Conservation (phyloP, 2,797 vertebrate species). For the Dendrocincla fuliginosa region DNA sequence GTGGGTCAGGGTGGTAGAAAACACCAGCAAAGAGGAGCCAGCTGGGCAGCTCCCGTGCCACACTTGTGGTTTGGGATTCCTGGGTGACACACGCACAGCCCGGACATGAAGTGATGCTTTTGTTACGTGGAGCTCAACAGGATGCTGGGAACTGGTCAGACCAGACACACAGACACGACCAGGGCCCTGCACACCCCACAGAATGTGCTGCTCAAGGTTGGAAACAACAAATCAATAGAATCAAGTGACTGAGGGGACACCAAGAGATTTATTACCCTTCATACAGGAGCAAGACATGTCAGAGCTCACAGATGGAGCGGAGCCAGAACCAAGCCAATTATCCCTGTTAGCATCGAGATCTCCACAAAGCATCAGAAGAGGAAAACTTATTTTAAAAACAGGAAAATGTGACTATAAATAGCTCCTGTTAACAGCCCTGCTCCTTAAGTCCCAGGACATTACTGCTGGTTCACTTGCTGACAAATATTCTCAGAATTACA, state of each 20-base stretch:
- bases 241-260: background rate
- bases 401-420: background rate
- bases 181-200: background rate
- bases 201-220: background rate
- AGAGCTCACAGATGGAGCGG: background rate
- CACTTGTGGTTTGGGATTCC: background rate
- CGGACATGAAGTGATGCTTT: background rate
- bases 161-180: background rate
- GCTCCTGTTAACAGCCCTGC: background rate
- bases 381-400: background rate
- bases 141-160: conserved; percentile 36
- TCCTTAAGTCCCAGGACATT: background rate
- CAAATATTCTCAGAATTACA: background rate
- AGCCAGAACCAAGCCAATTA: background rate
- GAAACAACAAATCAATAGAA: background rate
- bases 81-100: background rate
- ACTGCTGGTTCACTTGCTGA: background rate
- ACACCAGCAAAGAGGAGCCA: accelerated
- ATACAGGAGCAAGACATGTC: background rate
- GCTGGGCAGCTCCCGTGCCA: background rate
- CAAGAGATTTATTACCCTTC: background rate
- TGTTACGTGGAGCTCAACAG: background rate
- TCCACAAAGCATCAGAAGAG: background rate
- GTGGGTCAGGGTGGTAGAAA: background rate
- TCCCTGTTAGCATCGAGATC: background rate